Conservation (phyloP, 2,797 vertebrate species). For the Amblyraja radiata region DNA sequence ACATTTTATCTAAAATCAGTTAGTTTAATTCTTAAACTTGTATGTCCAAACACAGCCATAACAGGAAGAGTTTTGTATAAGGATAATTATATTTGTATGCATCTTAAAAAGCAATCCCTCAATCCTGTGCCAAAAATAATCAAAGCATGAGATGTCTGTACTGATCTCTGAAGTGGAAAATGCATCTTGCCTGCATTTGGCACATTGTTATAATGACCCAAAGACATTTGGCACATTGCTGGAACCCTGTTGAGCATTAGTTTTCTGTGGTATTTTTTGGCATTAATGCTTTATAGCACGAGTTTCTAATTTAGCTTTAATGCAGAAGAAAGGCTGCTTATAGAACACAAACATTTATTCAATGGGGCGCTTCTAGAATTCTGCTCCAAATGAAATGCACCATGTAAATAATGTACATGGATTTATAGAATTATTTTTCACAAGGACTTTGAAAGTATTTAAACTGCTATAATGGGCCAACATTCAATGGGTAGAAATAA, state of each 20-base stretch:
- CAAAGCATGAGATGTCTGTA: background rate
- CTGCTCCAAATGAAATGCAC: background rate
- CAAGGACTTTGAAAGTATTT: background rate
- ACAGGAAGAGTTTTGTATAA: background rate
- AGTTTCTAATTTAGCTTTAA: background rate
- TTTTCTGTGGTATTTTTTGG: background rate
- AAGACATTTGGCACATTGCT: background rate
- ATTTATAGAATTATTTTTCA: background rate
- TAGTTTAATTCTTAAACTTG: background rate
- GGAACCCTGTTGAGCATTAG: background rate
- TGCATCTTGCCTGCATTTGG: background rate
- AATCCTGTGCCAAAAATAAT: background rate
- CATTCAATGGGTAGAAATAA: slow-evolving; percentile 1
- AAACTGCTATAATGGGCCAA: slow-evolving; percentile 20
- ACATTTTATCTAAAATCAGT: background rate
- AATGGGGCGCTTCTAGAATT: background rate
- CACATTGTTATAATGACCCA: background rate
- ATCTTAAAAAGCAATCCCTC: background rate
- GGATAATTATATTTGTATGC: background rate
- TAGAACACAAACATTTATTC: background rate
- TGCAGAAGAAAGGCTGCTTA: background rate
- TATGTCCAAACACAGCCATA: background rate
- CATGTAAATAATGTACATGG: background rate
- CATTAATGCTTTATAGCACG: background rate
- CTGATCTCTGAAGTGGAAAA: background rate